phyloP scores from a whole-genome alignment of 2,888 invertebrate genomes.

The Calliphora vomitoria region DNA sequence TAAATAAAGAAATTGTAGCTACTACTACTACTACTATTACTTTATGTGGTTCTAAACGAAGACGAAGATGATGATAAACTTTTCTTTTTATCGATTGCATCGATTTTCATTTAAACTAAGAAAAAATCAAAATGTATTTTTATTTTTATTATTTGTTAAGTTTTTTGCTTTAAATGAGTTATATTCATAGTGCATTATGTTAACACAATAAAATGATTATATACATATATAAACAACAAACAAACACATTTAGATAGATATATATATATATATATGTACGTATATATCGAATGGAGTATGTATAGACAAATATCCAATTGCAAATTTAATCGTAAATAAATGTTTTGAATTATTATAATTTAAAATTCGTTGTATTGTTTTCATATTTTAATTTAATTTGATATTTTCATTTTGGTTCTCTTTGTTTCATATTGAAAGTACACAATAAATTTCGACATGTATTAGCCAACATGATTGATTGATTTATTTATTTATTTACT shows the following conservation, averaged over 20 bases:
- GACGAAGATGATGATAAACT: background rate
- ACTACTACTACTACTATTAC: background rate
- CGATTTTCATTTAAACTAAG: constrained; percentile 47
- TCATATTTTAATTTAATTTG: background rate
- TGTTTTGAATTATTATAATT: constrained; percentile 77
- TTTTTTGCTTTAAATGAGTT: constrained; percentile 46
- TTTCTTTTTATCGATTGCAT: background rate
- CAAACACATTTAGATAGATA: background rate
- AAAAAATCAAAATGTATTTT: constrained; percentile 69
- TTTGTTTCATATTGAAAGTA: constrained; percentile 75
- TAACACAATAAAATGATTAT: constrained; percentile 8
- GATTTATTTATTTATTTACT: constrained; percentile 38
- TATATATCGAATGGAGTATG: constrained; percentile 44
- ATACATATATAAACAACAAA: constrained; percentile 20
- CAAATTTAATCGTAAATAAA: constrained; percentile 75
- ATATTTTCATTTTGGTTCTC: constrained; percentile 25
- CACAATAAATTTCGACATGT: constrained; percentile 31
- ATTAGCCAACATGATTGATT: background rate
- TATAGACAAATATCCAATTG: constrained; percentile 48
- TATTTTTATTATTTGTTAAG: constrained; percentile 73
- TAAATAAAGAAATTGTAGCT: background rate
- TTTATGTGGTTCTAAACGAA: background rate
- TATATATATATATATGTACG: background rate
- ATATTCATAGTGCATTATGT: constrained; percentile 45
- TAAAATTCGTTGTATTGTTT: constrained; percentile 62